Evolutionary conservation across 2,888 invertebrate species (phyloP), one percentile per base, ranked within the genome.

Genomic region (Synanthedon myopaeformis): DNA sequence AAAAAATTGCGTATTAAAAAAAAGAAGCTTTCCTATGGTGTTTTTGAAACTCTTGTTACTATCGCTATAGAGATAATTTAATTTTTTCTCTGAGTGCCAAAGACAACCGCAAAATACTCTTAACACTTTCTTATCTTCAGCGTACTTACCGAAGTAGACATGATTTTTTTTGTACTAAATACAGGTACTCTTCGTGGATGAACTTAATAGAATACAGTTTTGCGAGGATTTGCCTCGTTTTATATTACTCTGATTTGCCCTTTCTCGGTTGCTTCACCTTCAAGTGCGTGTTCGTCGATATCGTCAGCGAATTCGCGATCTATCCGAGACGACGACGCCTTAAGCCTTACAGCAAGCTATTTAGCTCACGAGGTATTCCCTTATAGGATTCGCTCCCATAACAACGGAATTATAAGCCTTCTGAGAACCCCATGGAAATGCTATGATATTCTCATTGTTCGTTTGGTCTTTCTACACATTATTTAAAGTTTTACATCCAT

Each of bases 201-300:
- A 72, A 70, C 72, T 74, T 72, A 67, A 72, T 77, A 70, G 85
- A 85, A 83, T 86, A 85, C 76, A 69, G 67, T 74, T 65, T 48
- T 60, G 69, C 66, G 76, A 79, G 74, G 85, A 85, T 85, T 80
- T 79, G 78, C 79, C 69, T 73, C 82, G 80, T 83, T 85, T 84
- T 87, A 87, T 87, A 87, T 82, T 79, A 77, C 72, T 79, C 80
- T 74, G 81, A 63, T 74, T 79, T 80, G 86, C 86, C 86, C 86
- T 87, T 86, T 87, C 84, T 79, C 81, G 73, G 75, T 84, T 82
- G 81, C 83, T 63, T 85, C 84, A 86, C 86, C 85, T 85, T 85
- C 45, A 45, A 45, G 85, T 81, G 83, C 80, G 77, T 78, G 75
- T 66, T 67, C 69, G 70, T 60, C 64, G 70, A 67, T 74, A 75